A percentile compares a stretch with the other conserved stretches of the same genome.
Conservation (phyloP, 1,140 invertebrate species). For the Drosophila saltans region DNA sequence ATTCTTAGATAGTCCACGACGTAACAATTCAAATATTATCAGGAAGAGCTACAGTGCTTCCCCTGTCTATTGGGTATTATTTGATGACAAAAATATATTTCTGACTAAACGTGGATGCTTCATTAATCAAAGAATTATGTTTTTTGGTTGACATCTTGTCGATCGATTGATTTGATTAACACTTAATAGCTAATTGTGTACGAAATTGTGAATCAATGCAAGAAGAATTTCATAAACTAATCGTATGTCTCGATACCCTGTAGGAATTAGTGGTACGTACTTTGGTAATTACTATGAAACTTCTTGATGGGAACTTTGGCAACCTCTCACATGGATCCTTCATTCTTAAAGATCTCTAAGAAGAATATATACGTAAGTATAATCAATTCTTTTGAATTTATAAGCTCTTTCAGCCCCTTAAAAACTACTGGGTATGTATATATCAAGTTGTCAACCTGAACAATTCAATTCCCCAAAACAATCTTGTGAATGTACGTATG, state of each 20-base stretch:
- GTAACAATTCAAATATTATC: neutral
- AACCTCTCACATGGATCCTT: too few species aligned
- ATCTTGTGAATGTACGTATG: neutral
- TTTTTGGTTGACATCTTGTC: conserved; percentile 7
- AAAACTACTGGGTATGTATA: neutral
- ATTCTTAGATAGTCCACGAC: neutral
- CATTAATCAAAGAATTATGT: conserved; percentile 30
- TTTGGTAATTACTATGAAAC: neutral
- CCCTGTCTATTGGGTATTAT: neutral
- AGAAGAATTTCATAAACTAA: neutral
- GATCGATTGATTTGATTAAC: conserved; percentile 57
- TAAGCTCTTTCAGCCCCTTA: neutral
- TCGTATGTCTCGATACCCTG: neutral
- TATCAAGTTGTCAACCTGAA: conserved; percentile 50
- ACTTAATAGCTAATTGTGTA: conserved; percentile 53
- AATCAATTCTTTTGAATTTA: neutral
- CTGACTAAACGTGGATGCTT: conserved; percentile 37
- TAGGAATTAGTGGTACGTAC: neutral
- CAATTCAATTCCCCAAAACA: conserved; percentile 30
- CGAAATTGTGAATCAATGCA: neutral
- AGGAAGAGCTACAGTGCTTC: neutral
- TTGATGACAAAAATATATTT: conserved; percentile 17
- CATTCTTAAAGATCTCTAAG: too few species aligned
- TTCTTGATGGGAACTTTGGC: too few species aligned
- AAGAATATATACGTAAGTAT: too few species aligned